Evolutionary conservation across 2,888 invertebrate genomes (phyloP).

Genomic region (Tortricodes alternella): DNA sequence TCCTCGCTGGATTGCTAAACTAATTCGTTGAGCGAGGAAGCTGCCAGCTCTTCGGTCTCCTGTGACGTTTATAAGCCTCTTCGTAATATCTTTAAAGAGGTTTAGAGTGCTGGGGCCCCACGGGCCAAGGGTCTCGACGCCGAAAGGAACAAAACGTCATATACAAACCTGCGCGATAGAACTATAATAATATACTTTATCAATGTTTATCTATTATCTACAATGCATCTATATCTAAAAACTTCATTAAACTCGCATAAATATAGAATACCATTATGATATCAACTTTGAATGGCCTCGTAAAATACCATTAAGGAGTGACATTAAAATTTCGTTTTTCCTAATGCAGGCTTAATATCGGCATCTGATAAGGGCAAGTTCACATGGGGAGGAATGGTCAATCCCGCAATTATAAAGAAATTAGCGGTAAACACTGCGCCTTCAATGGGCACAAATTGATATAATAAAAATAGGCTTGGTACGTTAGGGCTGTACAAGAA

Average conservation of each 20-base stretch:
- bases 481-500: constrained; percentile 31
- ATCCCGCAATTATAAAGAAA: constrained; percentile 80
- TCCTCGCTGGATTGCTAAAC: no score
- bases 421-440: constrained; percentile 76
- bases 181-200: no score
- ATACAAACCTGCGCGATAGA: not conserved
- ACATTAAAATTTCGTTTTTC: constrained; percentile 57
- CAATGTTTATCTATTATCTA: constrained; percentile 21
- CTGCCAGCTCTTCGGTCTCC: no score
- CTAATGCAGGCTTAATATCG: constrained; percentile 55
- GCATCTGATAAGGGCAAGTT: constrained; percentile 69
- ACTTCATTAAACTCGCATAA: constrained; percentile 34
- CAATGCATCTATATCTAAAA: constrained; percentile 16
- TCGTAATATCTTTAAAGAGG: no score
- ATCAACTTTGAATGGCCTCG: constrained; percentile 25
- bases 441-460: constrained; percentile 81
- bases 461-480: constrained; percentile 77
- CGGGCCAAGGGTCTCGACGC: no score
- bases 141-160: constrained; percentile 11
- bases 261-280: constrained; percentile 39
- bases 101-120: no score
- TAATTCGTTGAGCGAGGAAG: no score
- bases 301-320: constrained; percentile 43
- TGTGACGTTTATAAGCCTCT: no score
- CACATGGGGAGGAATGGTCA: constrained; percentile 61